These are phyloP conservation scores for Drosophila ustulata DNA, from an alignment of 2,888 invertebrate species.

Conservation along the genomic window DNA sequence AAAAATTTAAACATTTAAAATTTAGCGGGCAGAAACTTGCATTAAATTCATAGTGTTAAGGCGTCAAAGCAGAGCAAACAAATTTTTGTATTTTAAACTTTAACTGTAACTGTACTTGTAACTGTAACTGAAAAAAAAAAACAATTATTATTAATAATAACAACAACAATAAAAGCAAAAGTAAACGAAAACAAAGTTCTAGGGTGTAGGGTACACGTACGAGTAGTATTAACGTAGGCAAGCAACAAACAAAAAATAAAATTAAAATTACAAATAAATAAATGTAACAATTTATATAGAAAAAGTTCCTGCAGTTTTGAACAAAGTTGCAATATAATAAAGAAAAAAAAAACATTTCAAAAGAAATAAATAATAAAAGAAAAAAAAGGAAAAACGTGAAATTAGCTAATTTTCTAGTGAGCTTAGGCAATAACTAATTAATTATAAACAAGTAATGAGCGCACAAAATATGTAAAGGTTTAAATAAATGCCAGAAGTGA, in stretches of 20 bases:
- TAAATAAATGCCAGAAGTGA: constrained; percentile 53
- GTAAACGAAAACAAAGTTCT: constrained; percentile 43
- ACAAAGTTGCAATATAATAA: constrained; percentile 65
- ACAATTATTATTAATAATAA: constrained; percentile 19
- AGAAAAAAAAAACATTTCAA: constrained; percentile 34
- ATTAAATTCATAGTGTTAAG: constrained; percentile 50
- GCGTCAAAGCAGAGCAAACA: constrained; percentile 49
- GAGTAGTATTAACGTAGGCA: constrained; percentile 51
- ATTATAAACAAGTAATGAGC: constrained; percentile 17
- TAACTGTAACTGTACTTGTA: constrained; percentile 32
- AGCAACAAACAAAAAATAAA: constrained; percentile 20
- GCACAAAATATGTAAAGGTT: constrained; percentile 41
- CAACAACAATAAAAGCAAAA: constrained; percentile 28
- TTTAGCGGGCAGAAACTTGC: constrained; percentile 34
- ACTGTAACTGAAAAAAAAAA: constrained; percentile 20
- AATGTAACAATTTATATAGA: constrained; percentile 55
- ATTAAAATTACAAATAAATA: constrained; percentile 35
- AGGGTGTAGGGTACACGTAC: constrained; percentile 61
- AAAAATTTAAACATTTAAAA: constrained; percentile 32
- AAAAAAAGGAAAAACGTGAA: constrained; percentile 8
- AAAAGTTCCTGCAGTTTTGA: constrained; percentile 77
- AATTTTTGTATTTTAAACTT: constrained; percentile 62
- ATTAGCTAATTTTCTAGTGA: constrained; percentile 56
- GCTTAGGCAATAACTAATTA: constrained; percentile 42
- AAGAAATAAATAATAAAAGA: constrained; percentile 14